Evolutionary conservation across 1,140 invertebrate species (phyloP).

Genomic region (Anastatus disparis): DNA sequence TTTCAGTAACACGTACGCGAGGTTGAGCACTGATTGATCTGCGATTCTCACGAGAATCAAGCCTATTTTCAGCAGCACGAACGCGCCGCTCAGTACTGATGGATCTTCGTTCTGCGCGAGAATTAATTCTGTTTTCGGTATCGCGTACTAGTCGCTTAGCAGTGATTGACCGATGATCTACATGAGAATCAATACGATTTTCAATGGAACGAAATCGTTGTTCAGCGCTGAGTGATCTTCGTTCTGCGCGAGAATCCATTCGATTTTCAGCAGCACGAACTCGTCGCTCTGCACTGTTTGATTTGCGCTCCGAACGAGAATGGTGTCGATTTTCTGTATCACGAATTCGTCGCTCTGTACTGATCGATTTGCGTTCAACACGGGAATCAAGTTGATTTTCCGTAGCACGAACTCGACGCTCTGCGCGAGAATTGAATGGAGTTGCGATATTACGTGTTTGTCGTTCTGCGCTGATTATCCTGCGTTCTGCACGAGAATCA

Average conservation of each 20-base stretch:
- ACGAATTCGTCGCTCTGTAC: no score
- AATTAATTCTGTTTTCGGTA: neutral
- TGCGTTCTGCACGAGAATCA: neutral
- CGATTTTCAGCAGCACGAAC: slow-evolving; percentile 6
- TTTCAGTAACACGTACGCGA: neutral
- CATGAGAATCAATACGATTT: neutral
- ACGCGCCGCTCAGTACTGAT: no score
- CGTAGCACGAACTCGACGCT: neutral
- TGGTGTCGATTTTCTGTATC: neutral
- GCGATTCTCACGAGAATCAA: no score
- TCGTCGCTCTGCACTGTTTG: neutral
- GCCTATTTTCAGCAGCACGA: no score
- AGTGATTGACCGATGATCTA: neutral
- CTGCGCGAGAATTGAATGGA: neutral
- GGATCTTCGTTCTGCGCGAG: no score
- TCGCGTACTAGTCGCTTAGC: no score
- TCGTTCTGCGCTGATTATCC: neutral
- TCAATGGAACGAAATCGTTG: no score
- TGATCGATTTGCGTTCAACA: neutral
- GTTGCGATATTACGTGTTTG: neutral
- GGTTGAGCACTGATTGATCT: no score
- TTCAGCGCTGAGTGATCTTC: no score
- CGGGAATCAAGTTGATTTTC: neutral
- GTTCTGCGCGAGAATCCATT: no score
- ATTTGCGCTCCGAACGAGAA: neutral